Base-by-base conservation (phyloP, 2,113 vertebrate genomes). In the Coturnix japonica region DNA sequence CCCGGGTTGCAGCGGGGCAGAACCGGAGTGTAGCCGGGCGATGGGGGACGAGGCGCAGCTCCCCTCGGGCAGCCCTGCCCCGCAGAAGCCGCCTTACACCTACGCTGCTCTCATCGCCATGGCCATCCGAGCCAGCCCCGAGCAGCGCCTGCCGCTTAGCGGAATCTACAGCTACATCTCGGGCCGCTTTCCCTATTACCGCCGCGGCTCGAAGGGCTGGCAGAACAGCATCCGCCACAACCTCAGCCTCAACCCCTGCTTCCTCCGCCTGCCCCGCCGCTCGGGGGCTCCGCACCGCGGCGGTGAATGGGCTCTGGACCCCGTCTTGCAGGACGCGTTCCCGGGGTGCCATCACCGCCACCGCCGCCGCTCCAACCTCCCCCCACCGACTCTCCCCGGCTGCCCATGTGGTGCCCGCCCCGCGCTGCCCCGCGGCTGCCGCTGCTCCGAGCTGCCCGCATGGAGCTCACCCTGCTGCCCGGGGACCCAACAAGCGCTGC, bases 141-240 rank as follows among this genome's bases (percentile, higher is more conserved):
- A 93, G n/a, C 96, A 93, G 90, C 98, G 97, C 14, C 90, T 98
- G 25, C 97, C 98, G 2, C 95, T 99, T n/a, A 92, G 96, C 28
- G 98, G 96, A 7, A 98, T 98, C 63, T 99, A 98, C 86, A 81
- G 96, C 12, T 98, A 95, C 91, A 98, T 98, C 64, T 56, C 96
- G 7, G 94, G 89, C 19, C 98, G 95, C 71, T 99, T 98, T 76
- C 98, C 98, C 0, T 99, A 97, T 85, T 98, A 98, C 72, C 97
- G 98, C 91, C 95, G 89, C 59, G 86, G 97, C 56, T 83, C 98
- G 33, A 98, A 97, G 46, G 97, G 98, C 0, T 98, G 98, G 98
- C 98, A 98, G 82, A 99, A 98, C 85, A 98, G 98, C 90, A 93
- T 98, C 22, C 91, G 98, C 5, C 98, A 98, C 97, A 98, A 98